Evolutionary conservation across 2,113 vertebrate species (phyloP).

Genomic region (Andinoacara biseriatus): DNA sequence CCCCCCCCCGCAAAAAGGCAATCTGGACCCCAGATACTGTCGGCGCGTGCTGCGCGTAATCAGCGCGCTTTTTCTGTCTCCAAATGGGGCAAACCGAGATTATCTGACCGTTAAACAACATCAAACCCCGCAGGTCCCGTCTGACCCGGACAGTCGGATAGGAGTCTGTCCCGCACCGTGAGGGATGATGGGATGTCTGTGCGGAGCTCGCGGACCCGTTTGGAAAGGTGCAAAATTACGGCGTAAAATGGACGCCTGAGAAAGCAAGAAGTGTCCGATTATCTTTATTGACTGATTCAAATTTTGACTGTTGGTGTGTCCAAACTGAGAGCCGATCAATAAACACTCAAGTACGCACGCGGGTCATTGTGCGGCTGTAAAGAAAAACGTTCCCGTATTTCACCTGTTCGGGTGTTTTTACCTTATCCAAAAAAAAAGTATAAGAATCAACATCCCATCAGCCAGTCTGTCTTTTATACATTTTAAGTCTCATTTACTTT

Average conservation of each 20-base stretch:
- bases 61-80: conserved; percentile 54
- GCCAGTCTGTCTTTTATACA: background rate
- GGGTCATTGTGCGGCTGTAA: background rate
- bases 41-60: conserved; percentile 83
- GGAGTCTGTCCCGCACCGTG: conserved; percentile 9
- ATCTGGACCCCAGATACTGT: conserved; percentile 79
- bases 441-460: background rate
- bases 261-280: background rate
- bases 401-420: background rate
- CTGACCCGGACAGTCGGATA: conserved; percentile 5
- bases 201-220: background rate
- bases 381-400: too few species aligned
- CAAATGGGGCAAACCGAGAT: conserved; percentile 70
- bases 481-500: background rate
- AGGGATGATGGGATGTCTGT: background rate
- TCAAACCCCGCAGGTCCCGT: conserved; percentile 33
- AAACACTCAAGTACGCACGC: background rate
- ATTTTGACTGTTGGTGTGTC: conserved; percentile 1
- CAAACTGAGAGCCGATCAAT: background rate
- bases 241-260: background rate
- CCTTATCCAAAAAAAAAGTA: background rate
- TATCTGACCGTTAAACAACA: conserved; percentile 53
- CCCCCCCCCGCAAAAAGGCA: conserved; percentile 69
- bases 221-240: background rate
- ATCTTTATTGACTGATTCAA: background rate